Percentiles rank a stretch among this genome's conserved stretches.
Evolutionary conservation across 2,888 invertebrate genomes (phyloP).

Genomic region (Physocephala rufipes): DNA sequence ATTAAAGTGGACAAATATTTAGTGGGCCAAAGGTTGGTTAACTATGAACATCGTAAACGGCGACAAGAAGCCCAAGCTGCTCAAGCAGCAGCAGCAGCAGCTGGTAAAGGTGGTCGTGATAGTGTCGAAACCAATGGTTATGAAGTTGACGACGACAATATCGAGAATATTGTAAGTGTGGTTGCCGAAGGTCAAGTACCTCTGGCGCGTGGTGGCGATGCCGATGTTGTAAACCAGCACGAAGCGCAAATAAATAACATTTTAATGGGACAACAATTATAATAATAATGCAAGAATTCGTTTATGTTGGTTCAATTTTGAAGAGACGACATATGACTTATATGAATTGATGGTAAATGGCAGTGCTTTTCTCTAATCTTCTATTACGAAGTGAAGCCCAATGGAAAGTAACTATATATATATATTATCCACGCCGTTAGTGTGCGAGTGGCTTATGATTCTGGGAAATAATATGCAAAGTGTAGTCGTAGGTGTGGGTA

Average conservation of each 20-base stretch:
- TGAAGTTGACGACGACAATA: neutral
- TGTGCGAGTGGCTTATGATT: neutral
- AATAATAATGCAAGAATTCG: slow-evolving; percentile 16
- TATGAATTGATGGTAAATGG: neutral
- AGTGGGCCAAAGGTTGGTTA: slow-evolving; percentile 94
- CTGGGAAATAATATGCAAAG: neutral
- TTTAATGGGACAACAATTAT: slow-evolving; percentile 31
- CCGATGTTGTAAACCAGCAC: slow-evolving; percentile 36
- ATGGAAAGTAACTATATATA: neutral
- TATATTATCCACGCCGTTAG: neutral
- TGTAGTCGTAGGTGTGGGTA: neutral
- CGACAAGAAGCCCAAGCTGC: slow-evolving; percentile 65
- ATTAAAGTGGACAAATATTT: slow-evolving; percentile 99
- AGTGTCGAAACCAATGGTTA: slow-evolving; percentile 38
- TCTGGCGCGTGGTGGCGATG: slow-evolving; percentile 40
- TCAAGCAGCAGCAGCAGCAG: slow-evolving; percentile 49
- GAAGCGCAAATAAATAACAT: slow-evolving; percentile 36
- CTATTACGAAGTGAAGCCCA: neutral
- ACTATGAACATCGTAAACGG: slow-evolving; percentile 88
- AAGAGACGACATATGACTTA: neutral
- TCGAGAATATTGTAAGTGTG: slow-evolving; percentile 33
- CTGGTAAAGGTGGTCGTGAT: slow-evolving; percentile 38
- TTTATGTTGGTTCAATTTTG: neutral
- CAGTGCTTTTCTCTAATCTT: slow-evolving; percentile 2
- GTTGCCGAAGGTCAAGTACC: slow-evolving; percentile 30